These are phyloP conservation scores for Nephrotoma appendiculata DNA, from an alignment of 2,888 invertebrate species.

Conservation along the genomic window DNA sequence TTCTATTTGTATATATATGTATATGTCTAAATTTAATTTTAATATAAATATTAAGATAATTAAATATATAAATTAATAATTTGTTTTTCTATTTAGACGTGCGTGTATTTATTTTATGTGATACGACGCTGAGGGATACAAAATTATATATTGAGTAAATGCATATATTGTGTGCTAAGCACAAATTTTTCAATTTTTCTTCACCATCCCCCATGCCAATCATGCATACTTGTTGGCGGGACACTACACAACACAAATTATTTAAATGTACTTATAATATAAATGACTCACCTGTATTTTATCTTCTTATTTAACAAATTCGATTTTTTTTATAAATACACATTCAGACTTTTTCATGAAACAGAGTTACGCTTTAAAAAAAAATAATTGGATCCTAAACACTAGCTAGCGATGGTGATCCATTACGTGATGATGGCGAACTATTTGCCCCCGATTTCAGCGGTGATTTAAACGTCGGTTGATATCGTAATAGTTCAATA, in stretches of 20 bases:
- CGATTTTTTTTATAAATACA: neutral
- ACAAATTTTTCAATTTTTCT: neutral
- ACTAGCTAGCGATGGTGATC: neutral
- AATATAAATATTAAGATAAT: neutral
- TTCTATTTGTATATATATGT: neutral
- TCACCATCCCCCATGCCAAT: neutral
- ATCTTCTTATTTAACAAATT: neutral
- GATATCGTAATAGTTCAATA: conserved; percentile 61
- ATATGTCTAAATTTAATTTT: neutral
- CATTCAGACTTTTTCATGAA: neutral
- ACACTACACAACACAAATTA: neutral
- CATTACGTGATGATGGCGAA: neutral
- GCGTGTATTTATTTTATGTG: neutral
- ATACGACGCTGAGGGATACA: neutral
- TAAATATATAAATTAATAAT: neutral
- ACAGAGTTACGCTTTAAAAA: neutral
- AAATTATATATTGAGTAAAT: neutral
- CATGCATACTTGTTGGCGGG: neutral
- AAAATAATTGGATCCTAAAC: neutral
- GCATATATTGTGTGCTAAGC: neutral
- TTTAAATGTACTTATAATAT: neutral
- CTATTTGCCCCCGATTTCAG: neutral
- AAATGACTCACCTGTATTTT: neutral
- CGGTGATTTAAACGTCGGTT: conserved; percentile 19
- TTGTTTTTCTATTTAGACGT: neutral